phyloP scores from a whole-genome alignment of 2,797 vertebrate genomes.

The Sebastes matsubarae region DNA sequence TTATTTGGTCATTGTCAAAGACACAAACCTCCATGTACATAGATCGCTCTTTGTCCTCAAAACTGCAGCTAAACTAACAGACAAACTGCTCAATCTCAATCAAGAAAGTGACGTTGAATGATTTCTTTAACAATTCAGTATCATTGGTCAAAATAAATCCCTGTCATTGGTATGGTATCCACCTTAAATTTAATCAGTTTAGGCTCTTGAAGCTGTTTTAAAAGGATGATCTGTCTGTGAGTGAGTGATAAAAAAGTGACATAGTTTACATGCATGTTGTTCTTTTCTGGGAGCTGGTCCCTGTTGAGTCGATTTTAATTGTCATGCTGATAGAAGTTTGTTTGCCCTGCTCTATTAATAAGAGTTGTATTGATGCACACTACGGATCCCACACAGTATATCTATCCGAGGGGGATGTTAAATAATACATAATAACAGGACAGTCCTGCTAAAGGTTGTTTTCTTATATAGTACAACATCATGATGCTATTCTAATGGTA shows the following conservation, averaged over 20 bases:
- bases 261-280: background rate
- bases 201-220: background rate
- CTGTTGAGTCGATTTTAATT: background rate
- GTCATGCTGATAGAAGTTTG: slow-evolving; percentile 12
- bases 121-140: background rate
- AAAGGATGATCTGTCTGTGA: background rate
- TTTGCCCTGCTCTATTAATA: background rate
- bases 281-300: background rate
- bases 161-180: background rate
- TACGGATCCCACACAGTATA: background rate
- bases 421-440: background rate
- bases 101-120: background rate
- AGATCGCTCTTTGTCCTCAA: no score
- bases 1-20: no score
- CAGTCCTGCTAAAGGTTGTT: slow-evolving; percentile 26
- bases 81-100: no score
- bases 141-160: background rate
- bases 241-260: background rate
- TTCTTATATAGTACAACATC: background rate
- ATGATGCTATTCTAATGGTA: background rate
- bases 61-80: no score
- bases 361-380: background rate
- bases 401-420: background rate
- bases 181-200: background rate
- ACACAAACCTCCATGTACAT: no score